A percentile compares a stretch with the other conserved stretches of the same genome.
These are phyloP conservation scores for Scotopteryx bipunctaria DNA, from an alignment of 2,888 invertebrate species.

Conservation along the genomic window DNA sequence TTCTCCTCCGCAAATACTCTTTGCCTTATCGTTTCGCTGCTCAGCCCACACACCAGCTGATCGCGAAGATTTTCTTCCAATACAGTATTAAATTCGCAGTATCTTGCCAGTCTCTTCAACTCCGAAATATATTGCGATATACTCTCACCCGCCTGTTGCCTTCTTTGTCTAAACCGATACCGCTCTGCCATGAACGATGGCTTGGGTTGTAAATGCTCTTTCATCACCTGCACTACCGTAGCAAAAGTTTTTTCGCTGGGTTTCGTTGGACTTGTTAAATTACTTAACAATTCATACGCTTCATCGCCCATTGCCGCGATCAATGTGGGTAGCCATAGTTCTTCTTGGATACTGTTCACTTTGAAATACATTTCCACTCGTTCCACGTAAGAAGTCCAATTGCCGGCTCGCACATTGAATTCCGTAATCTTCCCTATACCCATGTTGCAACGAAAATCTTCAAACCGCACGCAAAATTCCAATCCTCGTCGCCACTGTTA, in stretches of 20 bases:
- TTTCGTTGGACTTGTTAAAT: slow-evolving; percentile 3
- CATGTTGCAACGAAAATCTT: too few relatives aligned
- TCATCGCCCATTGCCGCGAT: slow-evolving; percentile 2
- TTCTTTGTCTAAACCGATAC: neutral
- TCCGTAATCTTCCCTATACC: too few relatives aligned
- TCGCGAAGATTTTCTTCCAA: neutral
- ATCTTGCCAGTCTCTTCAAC: neutral
- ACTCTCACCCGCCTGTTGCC: neutral
- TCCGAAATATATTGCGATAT: neutral
- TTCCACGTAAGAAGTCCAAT: neutral
- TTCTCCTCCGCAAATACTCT: neutral
- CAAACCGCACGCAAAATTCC: too few relatives aligned
- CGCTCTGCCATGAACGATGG: slow-evolving; percentile 4
- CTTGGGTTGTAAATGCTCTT: neutral
- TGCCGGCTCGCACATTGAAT: slow-evolving; percentile 1
- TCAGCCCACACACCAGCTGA: neutral
- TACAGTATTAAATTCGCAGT: neutral
- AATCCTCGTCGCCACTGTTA: too few relatives aligned
- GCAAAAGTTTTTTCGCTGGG: neutral
- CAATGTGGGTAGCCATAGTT: slow-evolving; percentile 3
- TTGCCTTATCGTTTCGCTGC: neutral
- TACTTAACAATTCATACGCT: neutral
- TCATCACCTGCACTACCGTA: neutral
- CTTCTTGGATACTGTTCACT: neutral
- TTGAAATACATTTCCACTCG: neutral